Conservation (phyloP, 2,888 invertebrate species). For the Amiota communis region DNA sequence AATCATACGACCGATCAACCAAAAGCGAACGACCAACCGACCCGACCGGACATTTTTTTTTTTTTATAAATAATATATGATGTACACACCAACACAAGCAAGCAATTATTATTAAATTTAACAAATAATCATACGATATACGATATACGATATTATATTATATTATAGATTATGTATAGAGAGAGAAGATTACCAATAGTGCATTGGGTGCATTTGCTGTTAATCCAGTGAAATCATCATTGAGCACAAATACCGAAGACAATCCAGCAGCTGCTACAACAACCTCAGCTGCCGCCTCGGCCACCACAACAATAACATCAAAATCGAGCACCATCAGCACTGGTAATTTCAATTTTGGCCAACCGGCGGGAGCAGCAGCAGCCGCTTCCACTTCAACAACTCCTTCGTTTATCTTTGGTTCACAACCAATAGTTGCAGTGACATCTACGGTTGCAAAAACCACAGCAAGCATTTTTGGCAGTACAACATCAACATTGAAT, state of each 20-base stretch:
- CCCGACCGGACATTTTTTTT: too few relatives aligned
- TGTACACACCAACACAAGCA: too few relatives aligned
- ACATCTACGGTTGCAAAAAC: background rate
- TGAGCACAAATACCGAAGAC: background rate
- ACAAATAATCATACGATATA: too few relatives aligned
- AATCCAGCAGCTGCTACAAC: background rate
- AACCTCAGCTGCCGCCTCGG: background rate
- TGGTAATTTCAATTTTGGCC: background rate
- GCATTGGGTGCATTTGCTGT: background rate
- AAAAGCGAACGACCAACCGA: too few relatives aligned
- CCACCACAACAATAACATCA: background rate
- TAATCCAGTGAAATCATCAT: too few relatives aligned
- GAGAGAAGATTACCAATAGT: background rate
- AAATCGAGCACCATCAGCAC: background rate
- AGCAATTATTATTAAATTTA: too few relatives aligned
- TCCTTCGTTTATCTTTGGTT: background rate
- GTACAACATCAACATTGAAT: background rate
- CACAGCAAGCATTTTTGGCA: background rate
- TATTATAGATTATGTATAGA: too few relatives aligned
- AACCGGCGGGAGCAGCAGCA: background rate
- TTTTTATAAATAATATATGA: too few relatives aligned
- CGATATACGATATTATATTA: too few relatives aligned
- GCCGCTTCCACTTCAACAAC: background rate
- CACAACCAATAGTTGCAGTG: conserved; percentile 4
- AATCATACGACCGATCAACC: too few relatives aligned